Conservation (phyloP, 2,797 vertebrate species). For the Poeciliopsis infans region DNA sequence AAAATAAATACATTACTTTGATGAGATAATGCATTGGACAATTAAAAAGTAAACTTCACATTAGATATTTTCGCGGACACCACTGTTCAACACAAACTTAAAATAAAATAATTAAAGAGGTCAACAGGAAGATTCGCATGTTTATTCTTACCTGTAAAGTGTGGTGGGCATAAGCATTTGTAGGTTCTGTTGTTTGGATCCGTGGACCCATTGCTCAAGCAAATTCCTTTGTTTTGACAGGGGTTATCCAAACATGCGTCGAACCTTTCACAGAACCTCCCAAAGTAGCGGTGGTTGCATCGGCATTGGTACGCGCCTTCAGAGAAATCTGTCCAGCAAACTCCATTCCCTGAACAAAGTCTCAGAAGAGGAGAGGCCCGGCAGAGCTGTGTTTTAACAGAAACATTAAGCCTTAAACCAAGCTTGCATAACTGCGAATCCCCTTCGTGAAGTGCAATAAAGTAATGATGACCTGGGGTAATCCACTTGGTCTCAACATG, state of each 20-base stretch:
- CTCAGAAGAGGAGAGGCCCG: slow-evolving; percentile 73
- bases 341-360: slow-evolving; percentile 84
- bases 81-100: not conserved
- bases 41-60: too few species aligned
- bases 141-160: slow-evolving; percentile 83
- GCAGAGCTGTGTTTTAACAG: slow-evolving; percentile 82
- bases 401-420: slow-evolving; percentile 84
- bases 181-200: slow-evolving; percentile 72
- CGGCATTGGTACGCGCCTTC: slow-evolving; percentile 80
- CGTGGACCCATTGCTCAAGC: slow-evolving; percentile 69
- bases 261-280: slow-evolving; percentile 84
- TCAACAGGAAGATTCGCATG: not conserved
- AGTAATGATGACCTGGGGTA: slow-evolving; percentile 82
- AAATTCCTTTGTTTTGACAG: slow-evolving; percentile 83
- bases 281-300: slow-evolving; percentile 81
- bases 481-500: slow-evolving; percentile 82
- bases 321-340: slow-evolving; percentile 80
- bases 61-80: not conserved
- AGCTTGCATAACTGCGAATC: slow-evolving; percentile 75
- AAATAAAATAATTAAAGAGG: slow-evolving; percentile 11
- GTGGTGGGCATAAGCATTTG: slow-evolving; percentile 78
- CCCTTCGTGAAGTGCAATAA: slow-evolving; percentile 75
- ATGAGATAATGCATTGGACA: not conserved
- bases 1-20: not conserved
- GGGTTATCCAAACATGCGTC: slow-evolving; percentile 79